These are phyloP conservation scores for Centropyge bicolor DNA, from an alignment of 2,797 vertebrate species.

Conservation along the genomic window DNA sequence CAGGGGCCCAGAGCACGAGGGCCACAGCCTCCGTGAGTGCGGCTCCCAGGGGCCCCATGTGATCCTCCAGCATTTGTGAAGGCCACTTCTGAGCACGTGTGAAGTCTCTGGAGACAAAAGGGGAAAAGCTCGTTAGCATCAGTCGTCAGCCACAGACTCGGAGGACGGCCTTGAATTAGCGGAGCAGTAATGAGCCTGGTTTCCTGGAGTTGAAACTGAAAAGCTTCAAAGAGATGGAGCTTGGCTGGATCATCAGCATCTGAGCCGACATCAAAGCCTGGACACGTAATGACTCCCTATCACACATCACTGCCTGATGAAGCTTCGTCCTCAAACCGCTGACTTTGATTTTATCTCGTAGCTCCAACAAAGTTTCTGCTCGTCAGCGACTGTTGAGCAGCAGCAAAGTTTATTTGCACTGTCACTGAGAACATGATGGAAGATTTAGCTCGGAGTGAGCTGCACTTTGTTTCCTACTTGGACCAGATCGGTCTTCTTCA, in stretches of 20 bases:
- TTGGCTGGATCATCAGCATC: slow-evolving; percentile 14
- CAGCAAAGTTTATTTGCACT: slow-evolving; percentile 12
- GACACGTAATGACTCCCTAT: slow-evolving; percentile 23
- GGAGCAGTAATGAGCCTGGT: slow-evolving; percentile 45
- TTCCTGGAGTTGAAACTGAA: slow-evolving; percentile 24
- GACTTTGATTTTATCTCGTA: background rate
- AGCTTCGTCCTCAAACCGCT: slow-evolving; percentile 13
- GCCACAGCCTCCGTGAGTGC: too few species aligned
- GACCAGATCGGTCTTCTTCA: slow-evolving; percentile 2
- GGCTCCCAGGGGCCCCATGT: background rate
- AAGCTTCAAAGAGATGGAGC: slow-evolving; percentile 58
- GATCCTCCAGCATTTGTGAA: background rate
- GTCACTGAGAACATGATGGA: slow-evolving; percentile 42
- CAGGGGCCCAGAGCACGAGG: background rate
- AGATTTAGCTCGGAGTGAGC: slow-evolving; percentile 9
- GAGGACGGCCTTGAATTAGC: slow-evolving; percentile 27
- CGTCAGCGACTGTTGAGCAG: background rate
- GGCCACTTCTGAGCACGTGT: background rate
- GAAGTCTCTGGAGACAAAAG: background rate
- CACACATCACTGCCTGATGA: slow-evolving; percentile 29
- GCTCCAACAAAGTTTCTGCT: slow-evolving; percentile 48
- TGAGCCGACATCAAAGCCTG: slow-evolving; percentile 47
- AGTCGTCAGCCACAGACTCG: slow-evolving; percentile 37
- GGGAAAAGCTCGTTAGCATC: slow-evolving; percentile 45
- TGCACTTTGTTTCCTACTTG: slow-evolving; percentile 28